Base-by-base conservation (phyloP, 2,888 invertebrate species). In the Cristatella mucedo region DNA sequence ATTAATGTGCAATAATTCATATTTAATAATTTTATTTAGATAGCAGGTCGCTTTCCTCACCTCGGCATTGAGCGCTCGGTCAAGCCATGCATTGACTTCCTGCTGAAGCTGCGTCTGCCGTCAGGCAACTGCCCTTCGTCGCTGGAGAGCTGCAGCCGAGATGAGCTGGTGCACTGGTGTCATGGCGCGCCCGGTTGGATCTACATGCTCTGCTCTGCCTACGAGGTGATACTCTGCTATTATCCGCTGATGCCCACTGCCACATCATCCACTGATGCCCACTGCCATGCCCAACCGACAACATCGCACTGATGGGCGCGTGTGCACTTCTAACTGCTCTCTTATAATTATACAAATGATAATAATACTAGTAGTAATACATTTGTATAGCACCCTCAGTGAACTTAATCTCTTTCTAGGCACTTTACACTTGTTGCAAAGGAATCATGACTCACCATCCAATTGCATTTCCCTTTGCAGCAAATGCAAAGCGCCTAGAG, bases 131-230 rank as follows among this genome's bases (percentile, higher is more conserved):
- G 77, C 58, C 81, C 81, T 1, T 83, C 84, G 0, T 83, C 83
- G 0, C 50, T 79, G 21, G 77, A 74, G 2, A 77, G 55, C 43
- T 40, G 74, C 46, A 67, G 49, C 7, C 53, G 72, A 21, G 86
- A 87, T 61, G 75, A 74, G 62, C 71, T 85, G 46, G 76, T 87
- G 18, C 86, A 86, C 53, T 87, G 86, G 86, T 87, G 87, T 66
- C 86, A 87, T 60, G 87, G 87, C n/a, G 82, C 85, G 18, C 82
- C 86, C 13, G 85, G 85, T 26, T 80, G 81, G 68, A 72, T 82
- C 11, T 75, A 78, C 50, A 66, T 82, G 50, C 80, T 63, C 46
- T 45, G 56, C 5, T 33, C 46, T 30, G 63, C 65, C 22, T 57
- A 61, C 44, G 53, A 54, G 54, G 58, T 57, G 47, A 30, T 16